These are phyloP conservation scores for Syrrhaptes paradoxus DNA, from an alignment of 2,113 vertebrate genomes.

Conservation along the genomic window DNA sequence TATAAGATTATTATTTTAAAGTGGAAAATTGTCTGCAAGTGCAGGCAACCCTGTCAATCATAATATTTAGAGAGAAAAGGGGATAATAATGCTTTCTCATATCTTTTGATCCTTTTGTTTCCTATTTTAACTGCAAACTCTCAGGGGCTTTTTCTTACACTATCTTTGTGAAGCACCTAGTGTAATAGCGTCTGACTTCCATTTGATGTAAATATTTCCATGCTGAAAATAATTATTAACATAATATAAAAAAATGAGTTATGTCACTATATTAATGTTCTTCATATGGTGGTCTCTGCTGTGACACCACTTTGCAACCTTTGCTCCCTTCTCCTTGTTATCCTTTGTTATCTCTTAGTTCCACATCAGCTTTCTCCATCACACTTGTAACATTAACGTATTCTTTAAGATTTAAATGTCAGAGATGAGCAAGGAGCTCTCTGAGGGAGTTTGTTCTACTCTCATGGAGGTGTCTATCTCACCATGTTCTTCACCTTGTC, in stretches of 20 bases:
- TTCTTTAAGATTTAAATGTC: background rate
- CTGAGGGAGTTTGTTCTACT: background rate
- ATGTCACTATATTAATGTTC: background rate
- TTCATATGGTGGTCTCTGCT: background rate
- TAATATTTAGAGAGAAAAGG: background rate
- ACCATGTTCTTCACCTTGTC: background rate
- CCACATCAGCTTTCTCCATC: background rate
- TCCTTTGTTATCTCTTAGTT: background rate
- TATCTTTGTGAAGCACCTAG: background rate
- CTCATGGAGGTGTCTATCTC: fast-evolving
- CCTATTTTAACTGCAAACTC: background rate
- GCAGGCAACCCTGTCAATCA: background rate
- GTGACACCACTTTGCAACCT: background rate
- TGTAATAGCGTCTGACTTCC: background rate
- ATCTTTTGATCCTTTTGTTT: background rate
- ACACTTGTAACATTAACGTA: background rate
- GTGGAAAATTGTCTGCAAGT: background rate
- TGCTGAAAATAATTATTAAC: background rate
- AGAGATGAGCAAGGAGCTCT: background rate
- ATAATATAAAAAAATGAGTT: background rate
- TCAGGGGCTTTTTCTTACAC: background rate
- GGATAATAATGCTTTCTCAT: background rate
- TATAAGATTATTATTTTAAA: background rate
- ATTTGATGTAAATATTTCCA: background rate
- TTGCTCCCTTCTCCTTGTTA: background rate